Evolutionary conservation across 2,113 vertebrate species (phyloP), one percentile per base, ranked within the genome.

Genomic region (Rissa tridactyla): DNA sequence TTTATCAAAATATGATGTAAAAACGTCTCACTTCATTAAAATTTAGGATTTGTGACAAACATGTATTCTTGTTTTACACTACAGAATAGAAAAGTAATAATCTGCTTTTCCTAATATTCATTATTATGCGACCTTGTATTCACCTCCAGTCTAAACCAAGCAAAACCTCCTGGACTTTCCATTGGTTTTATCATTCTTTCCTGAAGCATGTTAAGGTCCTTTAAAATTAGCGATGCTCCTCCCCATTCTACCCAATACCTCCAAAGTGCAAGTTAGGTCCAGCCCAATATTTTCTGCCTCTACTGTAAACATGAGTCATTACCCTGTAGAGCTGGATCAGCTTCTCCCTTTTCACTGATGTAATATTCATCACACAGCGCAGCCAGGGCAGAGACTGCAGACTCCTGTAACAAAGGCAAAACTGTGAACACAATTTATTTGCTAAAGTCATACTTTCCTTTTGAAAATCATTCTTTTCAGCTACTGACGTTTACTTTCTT

Each of bases 281-380:
- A 96, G 91, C 73, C 89, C 91, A 80, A 4, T 18, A 29, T 66
- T 83, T 91, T 79, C 88, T 77, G 80, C 65, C 77, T 82, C 57
- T 52, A 1, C 40, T 72, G 70, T 26, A 71, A 87, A 76, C 52
- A 92, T 84, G 93, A 97, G 93, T 94, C 94, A 97, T 98, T 97
- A 99, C 99, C 98, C 90, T 99, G 99, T 29, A 97, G 92, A 47
- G 97, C 92, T 49, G 98, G 66, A 88, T 98, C 97, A 11, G 98
- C 98, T 86, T 97, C 97, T 87, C 98, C 98, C 0, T 95, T 82
- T 42, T 97, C 96, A 13, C 38, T 73, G 96, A 96, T 92, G 93
- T 99, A 99, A 95, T 98, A 99, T 77, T 99, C 98, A 58, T 97
- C 96, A 97, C 99, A 99, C 90, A 99, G 96, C 0, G 99, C 98